These are phyloP conservation scores for Chalcosyrphus nemorum DNA, from an alignment of 2,888 invertebrate genomes.

Conservation along the genomic window DNA sequence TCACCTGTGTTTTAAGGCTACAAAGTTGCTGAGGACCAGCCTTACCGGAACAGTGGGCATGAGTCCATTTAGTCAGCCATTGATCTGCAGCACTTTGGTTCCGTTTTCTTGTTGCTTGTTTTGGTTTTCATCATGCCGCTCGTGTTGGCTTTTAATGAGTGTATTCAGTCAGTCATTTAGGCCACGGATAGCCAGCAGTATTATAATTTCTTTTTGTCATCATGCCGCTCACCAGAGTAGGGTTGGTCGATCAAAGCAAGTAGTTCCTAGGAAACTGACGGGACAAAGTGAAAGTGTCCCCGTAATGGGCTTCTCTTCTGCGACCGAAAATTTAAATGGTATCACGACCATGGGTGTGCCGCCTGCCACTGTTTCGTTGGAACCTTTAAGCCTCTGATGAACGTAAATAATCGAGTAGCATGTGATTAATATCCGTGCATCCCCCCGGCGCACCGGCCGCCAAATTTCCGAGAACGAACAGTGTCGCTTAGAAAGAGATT, in stretches of 20 bases:
- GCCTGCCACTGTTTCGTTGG: slow-evolving; percentile 13
- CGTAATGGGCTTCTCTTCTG: background rate
- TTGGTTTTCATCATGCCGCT: slow-evolving; percentile 21
- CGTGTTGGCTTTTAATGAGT: slow-evolving; percentile 62
- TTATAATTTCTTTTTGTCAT: slow-evolving; percentile 2
- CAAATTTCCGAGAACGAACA: slow-evolving; percentile 6
- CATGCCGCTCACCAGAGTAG: slow-evolving; percentile 24
- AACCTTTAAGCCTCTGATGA: slow-evolving; percentile 4
- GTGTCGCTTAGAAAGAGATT: slow-evolving; percentile 52
- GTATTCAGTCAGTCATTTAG: slow-evolving; percentile 63
- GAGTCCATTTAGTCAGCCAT: slow-evolving; percentile 66
- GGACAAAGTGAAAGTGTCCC: slow-evolving; percentile 65
- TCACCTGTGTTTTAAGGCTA: slow-evolving; percentile 50
- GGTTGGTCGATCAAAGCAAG: slow-evolving; percentile 45
- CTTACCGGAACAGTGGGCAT: slow-evolving; percentile 52
- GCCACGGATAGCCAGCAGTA: slow-evolving; percentile 26
- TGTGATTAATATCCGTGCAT: slow-evolving; percentile 46
- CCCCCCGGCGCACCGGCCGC: background rate
- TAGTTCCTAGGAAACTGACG: slow-evolving; percentile 52
- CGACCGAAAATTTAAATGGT: slow-evolving; percentile 24
- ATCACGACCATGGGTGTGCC: slow-evolving; percentile 68
- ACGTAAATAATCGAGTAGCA: slow-evolving; percentile 31
- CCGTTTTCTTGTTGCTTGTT: slow-evolving; percentile 1
- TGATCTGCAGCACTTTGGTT: slow-evolving; percentile 14
- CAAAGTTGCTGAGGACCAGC: slow-evolving; percentile 1